Conservation (phyloP, 2,113 vertebrate genomes). For the Sinocyclocheilus maitianheensis region DNA sequence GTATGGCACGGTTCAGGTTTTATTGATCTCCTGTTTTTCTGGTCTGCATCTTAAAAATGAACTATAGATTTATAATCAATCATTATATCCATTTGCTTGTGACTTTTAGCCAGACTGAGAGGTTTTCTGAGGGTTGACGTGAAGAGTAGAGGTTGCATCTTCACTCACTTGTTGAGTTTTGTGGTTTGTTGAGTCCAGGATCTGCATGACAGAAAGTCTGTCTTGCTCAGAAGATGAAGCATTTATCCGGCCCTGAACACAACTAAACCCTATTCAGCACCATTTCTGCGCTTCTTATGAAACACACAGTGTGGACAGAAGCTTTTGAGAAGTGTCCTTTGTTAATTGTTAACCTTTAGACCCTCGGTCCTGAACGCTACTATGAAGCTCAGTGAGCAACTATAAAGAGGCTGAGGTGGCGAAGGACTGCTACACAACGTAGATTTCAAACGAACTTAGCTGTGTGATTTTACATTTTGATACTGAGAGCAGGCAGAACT, state of each 20-base stretch:
- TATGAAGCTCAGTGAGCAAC: not conserved
- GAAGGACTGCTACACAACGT: not conserved
- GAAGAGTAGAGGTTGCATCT: not conserved
- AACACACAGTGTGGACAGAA: constrained; percentile 1
- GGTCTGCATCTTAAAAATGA: not conserved
- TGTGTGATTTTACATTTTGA: constrained; percentile 22
- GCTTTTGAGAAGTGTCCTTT: constrained; percentile 28
- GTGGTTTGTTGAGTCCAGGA: not conserved
- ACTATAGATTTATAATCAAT: not conserved
- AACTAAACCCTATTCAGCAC: not conserved
- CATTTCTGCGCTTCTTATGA: constrained; percentile 14
- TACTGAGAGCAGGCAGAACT: not conserved
- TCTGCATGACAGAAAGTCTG: not conserved
- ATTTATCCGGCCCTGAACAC: not conserved
- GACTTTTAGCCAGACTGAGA: not conserved
- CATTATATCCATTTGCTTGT: not conserved
- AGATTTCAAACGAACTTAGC: constrained; percentile 11
- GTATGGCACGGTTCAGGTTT: constrained; percentile 22
- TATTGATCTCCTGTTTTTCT: not conserved
- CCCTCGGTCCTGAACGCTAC: not conserved
- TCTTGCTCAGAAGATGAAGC: not conserved
- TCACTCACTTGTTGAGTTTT: not conserved
- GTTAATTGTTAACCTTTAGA: not conserved
- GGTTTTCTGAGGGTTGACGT: not conserved
- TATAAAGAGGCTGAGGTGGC: constrained; percentile 1